Base-by-base conservation (phyloP, 2,888 invertebrate genomes). In the Taenaris catops region DNA sequence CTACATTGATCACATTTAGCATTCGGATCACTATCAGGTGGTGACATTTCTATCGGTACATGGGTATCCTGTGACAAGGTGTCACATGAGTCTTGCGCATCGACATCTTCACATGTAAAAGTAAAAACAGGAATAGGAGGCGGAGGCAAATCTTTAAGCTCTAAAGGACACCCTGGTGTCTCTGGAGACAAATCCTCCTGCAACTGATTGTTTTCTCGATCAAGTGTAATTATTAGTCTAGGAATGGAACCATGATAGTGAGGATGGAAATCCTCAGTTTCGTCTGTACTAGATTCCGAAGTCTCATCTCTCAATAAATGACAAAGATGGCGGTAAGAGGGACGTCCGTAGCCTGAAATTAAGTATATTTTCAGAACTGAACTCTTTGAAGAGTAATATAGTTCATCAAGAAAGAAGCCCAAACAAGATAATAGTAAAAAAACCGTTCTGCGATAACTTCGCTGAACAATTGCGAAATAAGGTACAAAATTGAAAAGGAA, bases 31-130 rank as follows among this genome's bases (percentile, higher is more conserved):
- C 72, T 69, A 1, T 72, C 55, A 0, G 61, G 59, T 0, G 80
- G 76, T 1, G 73, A 63, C 4, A 53, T 42, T 6, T 62, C 61
- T 3, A 49, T 38, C 1, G 58, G 57, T 3, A 57, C 53, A 20
- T 63, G 44, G 2, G 58, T 61, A 10, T 65, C 60, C 33, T 54
- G 57, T 16, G 51, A 40, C 9, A 21, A 41, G 0, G 53, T 48
- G 32, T 65, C 58, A 29, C 49, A 57, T 12, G 55, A 49, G 1
- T 59, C 47, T 27, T 45, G 57, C 21, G 72, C 78, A 35, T 84
- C 83, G 32, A 69, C 75, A 45, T 84, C 86, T 37, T 81, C 84
- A 41, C 84, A 84, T 0, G 83, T 84, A 44, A 84, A 84, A 0
- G 83, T 75, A 44, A 86, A 86, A 1, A 84, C 62, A 0, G 84